Evolutionary conservation across 1,140 invertebrate species (phyloP).

Genomic region (Drosophila truncata): DNA sequence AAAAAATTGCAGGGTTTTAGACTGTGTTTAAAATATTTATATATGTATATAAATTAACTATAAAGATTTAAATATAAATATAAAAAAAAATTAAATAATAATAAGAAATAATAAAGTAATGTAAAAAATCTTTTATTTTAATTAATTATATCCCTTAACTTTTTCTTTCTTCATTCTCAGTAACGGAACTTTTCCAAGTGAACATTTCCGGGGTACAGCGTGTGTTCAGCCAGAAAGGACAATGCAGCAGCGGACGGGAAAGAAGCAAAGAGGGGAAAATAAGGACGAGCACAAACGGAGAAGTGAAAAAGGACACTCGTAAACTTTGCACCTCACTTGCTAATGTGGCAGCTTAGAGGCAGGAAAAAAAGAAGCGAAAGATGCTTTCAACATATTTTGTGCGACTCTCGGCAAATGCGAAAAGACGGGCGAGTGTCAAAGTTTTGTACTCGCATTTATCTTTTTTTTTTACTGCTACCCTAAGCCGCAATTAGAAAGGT

Average conservation of each 20-base stretch:
- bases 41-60: too few relatives aligned
- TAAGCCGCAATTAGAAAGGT: conserved; percentile 56
- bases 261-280: conserved; percentile 1
- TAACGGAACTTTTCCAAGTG: neutral
- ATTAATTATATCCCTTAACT: neutral
- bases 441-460: conserved; percentile 30
- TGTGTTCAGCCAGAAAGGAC: neutral
- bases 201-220: conserved; percentile 6
- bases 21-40: too few relatives aligned
- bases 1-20: too few relatives aligned
- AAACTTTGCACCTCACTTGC: conserved; percentile 81
- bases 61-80: too few relatives aligned
- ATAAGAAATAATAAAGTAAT: too few relatives aligned
- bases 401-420: conserved; percentile 2
- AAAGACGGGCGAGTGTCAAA: conserved; percentile 11
- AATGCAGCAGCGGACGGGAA: too few relatives aligned
- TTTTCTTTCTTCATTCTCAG: neutral
- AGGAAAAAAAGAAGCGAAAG: conserved; percentile 2
- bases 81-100: too few relatives aligned
- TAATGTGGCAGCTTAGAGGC: conserved; percentile 75
- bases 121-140: neutral
- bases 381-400: conserved; percentile 32
- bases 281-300: conserved; percentile 7
- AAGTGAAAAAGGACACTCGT: conserved; percentile 72
- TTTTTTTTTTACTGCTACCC: neutral